phyloP scores from a whole-genome alignment of 1,140 invertebrate genomes.

The Brachionus manjavacas region DNA sequence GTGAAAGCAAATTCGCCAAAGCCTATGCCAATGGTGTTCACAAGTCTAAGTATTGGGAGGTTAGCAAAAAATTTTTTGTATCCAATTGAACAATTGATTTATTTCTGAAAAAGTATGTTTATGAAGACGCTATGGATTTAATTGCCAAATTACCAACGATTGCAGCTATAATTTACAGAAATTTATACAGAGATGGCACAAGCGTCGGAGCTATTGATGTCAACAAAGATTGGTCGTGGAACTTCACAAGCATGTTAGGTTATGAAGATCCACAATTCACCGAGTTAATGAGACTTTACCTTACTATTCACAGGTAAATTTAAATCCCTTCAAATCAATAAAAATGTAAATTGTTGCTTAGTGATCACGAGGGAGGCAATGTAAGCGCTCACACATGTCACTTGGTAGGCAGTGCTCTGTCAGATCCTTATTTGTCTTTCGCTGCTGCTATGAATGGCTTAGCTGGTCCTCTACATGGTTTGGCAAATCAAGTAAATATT shows the following conservation, averaged over 20 bases:
- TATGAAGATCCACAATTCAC: slow-evolving; percentile 79
- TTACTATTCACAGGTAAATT: slow-evolving; percentile 74
- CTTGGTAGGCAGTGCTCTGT: slow-evolving; percentile 86
- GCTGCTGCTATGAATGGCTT: slow-evolving; percentile 88
- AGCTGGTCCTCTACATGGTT: slow-evolving; percentile 87
- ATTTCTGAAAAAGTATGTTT: slow-evolving; percentile 60
- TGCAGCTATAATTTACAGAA: slow-evolving; percentile 88
- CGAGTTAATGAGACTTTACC: slow-evolving; percentile 86
- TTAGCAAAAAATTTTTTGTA: slow-evolving; percentile 51
- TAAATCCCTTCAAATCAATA: slow-evolving; percentile 45
- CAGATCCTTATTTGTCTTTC: slow-evolving; percentile 88
- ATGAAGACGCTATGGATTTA: slow-evolving; percentile 91
- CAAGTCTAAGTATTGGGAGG: slow-evolving; percentile 82
- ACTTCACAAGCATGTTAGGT: slow-evolving; percentile 86
- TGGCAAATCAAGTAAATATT: slow-evolving; percentile 74
- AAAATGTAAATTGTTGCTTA: not conserved
- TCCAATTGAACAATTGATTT: not conserved
- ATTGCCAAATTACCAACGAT: slow-evolving; percentile 91
- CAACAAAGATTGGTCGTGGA: slow-evolving; percentile 85
- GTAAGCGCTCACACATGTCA: slow-evolving; percentile 87
- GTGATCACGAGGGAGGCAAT: slow-evolving; percentile 91
- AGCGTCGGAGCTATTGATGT: slow-evolving; percentile 79
- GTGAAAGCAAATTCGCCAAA: slow-evolving; percentile 86
- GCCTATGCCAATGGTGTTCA: slow-evolving; percentile 79
- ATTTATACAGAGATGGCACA: slow-evolving; percentile 78